Evolutionary conservation across 2,113 vertebrate genomes (phyloP).

Genomic region (human (Homo sapiens)): DNA sequence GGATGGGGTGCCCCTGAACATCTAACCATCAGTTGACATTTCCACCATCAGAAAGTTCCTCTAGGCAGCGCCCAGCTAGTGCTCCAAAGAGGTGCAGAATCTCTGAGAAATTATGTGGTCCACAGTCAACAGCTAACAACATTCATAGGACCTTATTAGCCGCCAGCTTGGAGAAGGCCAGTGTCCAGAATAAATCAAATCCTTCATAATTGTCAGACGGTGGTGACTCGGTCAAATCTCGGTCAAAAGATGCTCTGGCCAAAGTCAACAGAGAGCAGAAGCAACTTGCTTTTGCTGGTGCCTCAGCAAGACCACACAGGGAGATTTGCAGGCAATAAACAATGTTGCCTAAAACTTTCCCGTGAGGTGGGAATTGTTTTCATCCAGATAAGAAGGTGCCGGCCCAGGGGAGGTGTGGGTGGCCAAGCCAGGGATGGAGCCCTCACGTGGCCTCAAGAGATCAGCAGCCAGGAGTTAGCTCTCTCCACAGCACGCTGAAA

Average conservation of each 20-base stretch:
- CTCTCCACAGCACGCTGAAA: fast-evolving
- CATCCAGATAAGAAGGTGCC: background rate
- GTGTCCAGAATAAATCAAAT: background rate
- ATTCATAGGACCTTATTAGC: background rate
- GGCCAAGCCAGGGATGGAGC: no score
- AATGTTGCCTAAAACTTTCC: background rate
- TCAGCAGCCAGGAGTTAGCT: no score
- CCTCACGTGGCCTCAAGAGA: background rate
- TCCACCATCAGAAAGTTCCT: background rate
- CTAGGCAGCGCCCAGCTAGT: background rate
- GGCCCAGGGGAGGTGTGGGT: background rate
- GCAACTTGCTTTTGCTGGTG: background rate
- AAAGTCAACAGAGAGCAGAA: background rate
- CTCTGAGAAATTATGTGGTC: background rate
- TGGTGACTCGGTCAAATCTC: background rate
- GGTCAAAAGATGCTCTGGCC: background rate
- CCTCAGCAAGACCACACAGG: background rate
- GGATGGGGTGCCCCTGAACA: fast-evolving
- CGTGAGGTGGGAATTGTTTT: no score
- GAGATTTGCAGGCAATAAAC: background rate
- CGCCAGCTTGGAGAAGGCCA: background rate
- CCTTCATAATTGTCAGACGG: background rate
- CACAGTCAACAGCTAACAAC: background rate
- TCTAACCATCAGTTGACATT: background rate
- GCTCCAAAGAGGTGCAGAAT: background rate